Evolutionary conservation across 2,113 vertebrate genomes (phyloP).

Genomic region (Etheostoma cragini): DNA sequence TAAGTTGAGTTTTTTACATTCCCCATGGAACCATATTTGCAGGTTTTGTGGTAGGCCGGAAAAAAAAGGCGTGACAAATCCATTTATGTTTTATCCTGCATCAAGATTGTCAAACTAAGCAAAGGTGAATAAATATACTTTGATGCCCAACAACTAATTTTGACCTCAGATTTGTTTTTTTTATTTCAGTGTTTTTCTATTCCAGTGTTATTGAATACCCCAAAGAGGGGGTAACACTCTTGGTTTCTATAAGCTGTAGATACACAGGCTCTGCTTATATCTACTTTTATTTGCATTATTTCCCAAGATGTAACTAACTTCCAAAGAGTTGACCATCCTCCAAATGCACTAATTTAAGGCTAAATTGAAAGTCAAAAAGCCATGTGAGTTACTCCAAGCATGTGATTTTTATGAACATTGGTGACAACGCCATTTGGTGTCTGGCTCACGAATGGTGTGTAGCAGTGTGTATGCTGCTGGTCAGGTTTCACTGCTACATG

Average conservation of each 20-base stretch:
- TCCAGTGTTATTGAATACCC: background rate
- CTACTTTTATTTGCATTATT: background rate
- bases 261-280: background rate
- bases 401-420: conserved; percentile 40
- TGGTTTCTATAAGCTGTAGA: background rate
- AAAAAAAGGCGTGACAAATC: background rate
- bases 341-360: background rate
- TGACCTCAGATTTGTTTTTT: background rate
- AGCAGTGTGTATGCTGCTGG: conserved; percentile 52
- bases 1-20: no score
- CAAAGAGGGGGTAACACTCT: background rate
- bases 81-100: background rate
- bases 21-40: background rate
- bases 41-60: background rate
- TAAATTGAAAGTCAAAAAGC: conserved; percentile 6
- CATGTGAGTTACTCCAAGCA: conserved; percentile 20
- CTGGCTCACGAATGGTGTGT: conserved; percentile 55
- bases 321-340: background rate
- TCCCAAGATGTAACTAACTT: background rate
- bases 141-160: background rate
- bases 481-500: conserved; percentile 67
- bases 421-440: conserved; percentile 71
- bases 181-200: background rate
- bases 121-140: background rate
- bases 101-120: background rate